These are phyloP conservation scores for Radopholus similis DNA, from an alignment of 1,140 invertebrate species.

Conservation along the genomic window DNA sequence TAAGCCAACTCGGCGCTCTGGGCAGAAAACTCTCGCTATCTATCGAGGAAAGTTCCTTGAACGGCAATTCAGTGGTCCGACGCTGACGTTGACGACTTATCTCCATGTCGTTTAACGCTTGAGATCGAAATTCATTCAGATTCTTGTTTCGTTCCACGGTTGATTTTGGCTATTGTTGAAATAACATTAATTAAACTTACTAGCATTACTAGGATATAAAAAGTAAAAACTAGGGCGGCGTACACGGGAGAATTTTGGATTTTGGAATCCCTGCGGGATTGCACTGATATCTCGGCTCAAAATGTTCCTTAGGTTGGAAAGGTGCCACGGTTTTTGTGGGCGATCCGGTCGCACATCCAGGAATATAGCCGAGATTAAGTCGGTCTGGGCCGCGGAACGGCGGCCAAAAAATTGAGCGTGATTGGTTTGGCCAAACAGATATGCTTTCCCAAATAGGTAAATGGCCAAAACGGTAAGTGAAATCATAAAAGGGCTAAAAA, in stretches of 20 bases:
- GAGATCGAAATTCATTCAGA: slow-evolving; percentile 47
- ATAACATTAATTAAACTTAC: slow-evolving; percentile 12
- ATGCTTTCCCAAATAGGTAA: too few species aligned
- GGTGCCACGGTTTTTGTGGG: too few species aligned
- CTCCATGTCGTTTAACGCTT: too few species aligned
- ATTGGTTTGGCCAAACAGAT: too few species aligned
- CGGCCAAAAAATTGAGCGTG: too few species aligned
- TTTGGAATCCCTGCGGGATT: too few species aligned
- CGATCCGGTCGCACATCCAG: too few species aligned
- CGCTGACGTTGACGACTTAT: slow-evolving; percentile 33
- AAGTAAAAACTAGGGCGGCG: background rate
- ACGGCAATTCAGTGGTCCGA: slow-evolving; percentile 29
- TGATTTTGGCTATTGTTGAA: slow-evolving; percentile 48
- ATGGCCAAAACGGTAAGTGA: too few species aligned
- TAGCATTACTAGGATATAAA: background rate
- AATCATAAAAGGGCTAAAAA: too few species aligned
- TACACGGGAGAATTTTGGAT: too few species aligned
- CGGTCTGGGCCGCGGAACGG: too few species aligned
- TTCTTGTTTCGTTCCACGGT: slow-evolving; percentile 49
- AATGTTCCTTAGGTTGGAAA: background rate
- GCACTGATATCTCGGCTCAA: background rate
- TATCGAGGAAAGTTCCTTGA: slow-evolving; percentile 38
- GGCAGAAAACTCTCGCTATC: slow-evolving; percentile 49
- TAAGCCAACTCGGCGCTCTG: slow-evolving; percentile 38
- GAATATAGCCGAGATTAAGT: too few species aligned